These are phyloP conservation scores for Spinibarbus caldwelli DNA, from an alignment of 2,797 vertebrate species.

Conservation along the genomic window DNA sequence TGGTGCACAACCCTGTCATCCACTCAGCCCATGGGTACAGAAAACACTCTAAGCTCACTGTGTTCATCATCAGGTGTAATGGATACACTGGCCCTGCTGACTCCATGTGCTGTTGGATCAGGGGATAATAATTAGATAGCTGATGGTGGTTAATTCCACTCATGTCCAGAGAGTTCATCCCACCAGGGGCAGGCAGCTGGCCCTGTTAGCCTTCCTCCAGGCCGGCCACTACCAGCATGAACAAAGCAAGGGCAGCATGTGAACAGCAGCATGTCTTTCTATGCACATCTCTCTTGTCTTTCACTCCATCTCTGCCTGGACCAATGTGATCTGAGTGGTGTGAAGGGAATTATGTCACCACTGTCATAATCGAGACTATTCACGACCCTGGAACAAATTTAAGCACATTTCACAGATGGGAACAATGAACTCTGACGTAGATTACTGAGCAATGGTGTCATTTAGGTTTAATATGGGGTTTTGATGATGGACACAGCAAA, in stretches of 20 bases:
- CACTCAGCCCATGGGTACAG: conserved; percentile 11
- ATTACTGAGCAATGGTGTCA: neutral
- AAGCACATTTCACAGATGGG: neutral
- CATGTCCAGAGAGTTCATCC: conserved; percentile 29
- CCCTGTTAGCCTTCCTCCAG: conserved; percentile 17
- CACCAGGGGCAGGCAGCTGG: conserved; percentile 40
- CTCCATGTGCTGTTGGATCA: conserved; percentile 27
- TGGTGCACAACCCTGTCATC: neutral
- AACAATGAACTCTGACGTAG: conserved; percentile 24
- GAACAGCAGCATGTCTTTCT: conserved; percentile 20
- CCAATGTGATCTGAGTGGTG: neutral
- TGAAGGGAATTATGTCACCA: neutral
- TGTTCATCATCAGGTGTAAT: conserved; percentile 4
- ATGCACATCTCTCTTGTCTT: conserved; percentile 6
- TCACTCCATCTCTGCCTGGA: neutral
- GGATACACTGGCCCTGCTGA: conserved; percentile 4
- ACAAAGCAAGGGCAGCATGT: conserved; percentile 13
- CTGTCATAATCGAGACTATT: neutral
- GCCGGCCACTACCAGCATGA: conserved; percentile 4
- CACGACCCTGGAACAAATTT: neutral
- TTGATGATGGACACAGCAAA: conserved; percentile 6
- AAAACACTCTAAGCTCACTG: conserved; percentile 16
- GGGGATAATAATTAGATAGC: conserved; percentile 41
- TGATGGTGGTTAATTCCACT: conserved; percentile 40
- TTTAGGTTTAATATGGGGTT: neutral